Conservation (phyloP, 2,113 vertebrate species). For the Leucoraja erinaceus region DNA sequence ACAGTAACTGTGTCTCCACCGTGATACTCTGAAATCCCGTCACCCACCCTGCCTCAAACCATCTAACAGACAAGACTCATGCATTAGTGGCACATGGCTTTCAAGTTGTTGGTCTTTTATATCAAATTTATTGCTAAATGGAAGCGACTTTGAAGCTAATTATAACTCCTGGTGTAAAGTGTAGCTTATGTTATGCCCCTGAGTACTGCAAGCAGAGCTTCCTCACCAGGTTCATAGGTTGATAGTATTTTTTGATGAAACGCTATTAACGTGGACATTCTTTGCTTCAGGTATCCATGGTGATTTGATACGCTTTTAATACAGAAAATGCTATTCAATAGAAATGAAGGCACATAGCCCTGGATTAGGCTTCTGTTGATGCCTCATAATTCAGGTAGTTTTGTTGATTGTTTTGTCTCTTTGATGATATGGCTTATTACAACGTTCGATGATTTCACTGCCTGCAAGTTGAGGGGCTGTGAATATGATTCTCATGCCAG, state of each 20-base stretch:
- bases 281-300: conserved; percentile 36
- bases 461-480: neutral
- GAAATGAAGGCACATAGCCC: neutral
- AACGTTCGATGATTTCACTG: neutral
- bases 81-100: conserved; percentile 41
- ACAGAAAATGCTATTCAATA: neutral
- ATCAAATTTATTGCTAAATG: conserved; percentile 44
- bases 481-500: neutral
- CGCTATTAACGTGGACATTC: neutral
- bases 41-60: neutral
- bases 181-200: conserved; percentile 12
- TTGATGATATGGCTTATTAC: neutral
- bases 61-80: neutral
- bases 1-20: too few relatives aligned
- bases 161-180: conserved; percentile 7
- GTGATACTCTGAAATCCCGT: too few relatives aligned
- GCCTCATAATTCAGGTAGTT: conserved; percentile 1
- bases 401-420: neutral
- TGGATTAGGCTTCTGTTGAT: neutral
- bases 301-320: conserved; percentile 21
- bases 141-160: conserved; percentile 45
- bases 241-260: neutral
- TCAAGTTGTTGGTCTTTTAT: conserved; percentile 41
- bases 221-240: neutral
- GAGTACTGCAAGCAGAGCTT: neutral